Percentiles rank a stretch among this genome's conserved stretches.
phyloP scores from a whole-genome alignment of 2,888 invertebrate species.

The Chrysopilus asiliformis region DNA sequence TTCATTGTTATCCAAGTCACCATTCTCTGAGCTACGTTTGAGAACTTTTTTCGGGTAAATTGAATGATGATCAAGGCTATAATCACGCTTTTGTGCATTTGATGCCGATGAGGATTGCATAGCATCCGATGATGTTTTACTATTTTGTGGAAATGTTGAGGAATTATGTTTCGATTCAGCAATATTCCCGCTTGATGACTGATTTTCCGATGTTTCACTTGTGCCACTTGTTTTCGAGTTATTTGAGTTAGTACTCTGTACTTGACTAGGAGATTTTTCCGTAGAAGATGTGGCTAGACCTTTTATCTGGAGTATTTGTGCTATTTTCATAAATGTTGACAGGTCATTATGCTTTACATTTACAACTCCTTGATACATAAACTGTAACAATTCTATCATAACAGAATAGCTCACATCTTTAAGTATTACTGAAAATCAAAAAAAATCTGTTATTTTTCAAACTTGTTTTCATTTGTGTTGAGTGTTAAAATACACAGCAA shows the following conservation, averaged over 20 bases:
- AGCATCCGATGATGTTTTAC: conserved; percentile 4
- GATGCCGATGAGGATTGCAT: not conserved
- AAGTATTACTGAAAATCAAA: conserved; percentile 33
- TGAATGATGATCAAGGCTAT: conserved; percentile 27
- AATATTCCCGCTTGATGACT: conserved; percentile 7
- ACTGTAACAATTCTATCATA: conserved; percentile 42
- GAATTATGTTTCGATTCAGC: conserved; percentile 13
- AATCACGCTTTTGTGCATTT: conserved; percentile 24
- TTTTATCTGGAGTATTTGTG: conserved; percentile 37
- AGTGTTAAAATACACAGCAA: too few species aligned
- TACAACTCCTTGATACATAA: conserved; percentile 48
- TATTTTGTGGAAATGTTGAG: conserved; percentile 5
- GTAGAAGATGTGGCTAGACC: conserved; percentile 34
- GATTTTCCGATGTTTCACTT: conserved; percentile 7
- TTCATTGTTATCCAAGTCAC: conserved; percentile 22
- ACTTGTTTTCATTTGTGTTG: too few species aligned
- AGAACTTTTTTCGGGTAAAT: conserved; percentile 31
- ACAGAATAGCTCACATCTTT: conserved; percentile 44
- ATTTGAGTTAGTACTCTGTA: conserved; percentile 7
- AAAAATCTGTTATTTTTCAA: conserved; percentile 1
- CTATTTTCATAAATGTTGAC: conserved; percentile 37
- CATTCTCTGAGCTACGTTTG: conserved; percentile 25
- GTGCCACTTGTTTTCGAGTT: conserved; percentile 2
- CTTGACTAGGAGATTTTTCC: conserved; percentile 25
- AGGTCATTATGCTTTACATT: conserved; percentile 38